Evolutionary conservation across 2,797 vertebrate genomes (phyloP).

Genomic region (Austrolebias charrua): DNA sequence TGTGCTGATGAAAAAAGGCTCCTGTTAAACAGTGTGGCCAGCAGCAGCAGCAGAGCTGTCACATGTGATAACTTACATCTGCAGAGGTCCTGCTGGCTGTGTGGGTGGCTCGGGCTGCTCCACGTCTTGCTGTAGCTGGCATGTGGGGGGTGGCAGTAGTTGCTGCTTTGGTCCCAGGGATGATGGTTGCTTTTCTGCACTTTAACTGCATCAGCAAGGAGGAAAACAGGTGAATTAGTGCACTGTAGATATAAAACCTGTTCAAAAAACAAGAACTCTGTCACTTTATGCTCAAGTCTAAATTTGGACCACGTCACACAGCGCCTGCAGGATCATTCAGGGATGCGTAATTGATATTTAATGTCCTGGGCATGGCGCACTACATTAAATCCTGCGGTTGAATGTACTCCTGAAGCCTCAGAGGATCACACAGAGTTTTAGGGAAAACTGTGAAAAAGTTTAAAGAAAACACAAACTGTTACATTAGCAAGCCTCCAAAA

Average conservation of each 20-base stretch:
- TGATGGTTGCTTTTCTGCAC: slow-evolving; percentile 92
- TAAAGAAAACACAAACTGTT: slow-evolving; percentile 14
- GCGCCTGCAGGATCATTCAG: slow-evolving; percentile 46
- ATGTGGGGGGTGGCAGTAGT: slow-evolving; percentile 87
- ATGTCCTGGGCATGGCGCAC: slow-evolving; percentile 57
- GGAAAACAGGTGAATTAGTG: slow-evolving; percentile 19
- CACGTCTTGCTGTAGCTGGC: slow-evolving; percentile 89
- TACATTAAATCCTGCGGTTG: slow-evolving; percentile 58
- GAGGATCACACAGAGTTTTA: slow-evolving; percentile 32
- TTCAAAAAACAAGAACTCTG: slow-evolving; percentile 37
- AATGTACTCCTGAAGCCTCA: slow-evolving; percentile 51
- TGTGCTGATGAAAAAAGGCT: slow-evolving; percentile 44
- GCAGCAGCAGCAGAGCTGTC: slow-evolving; percentile 66
- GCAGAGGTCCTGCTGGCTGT: slow-evolving; percentile 88
- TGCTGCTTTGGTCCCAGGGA: slow-evolving; percentile 90
- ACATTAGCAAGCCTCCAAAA: slow-evolving; percentile 66
- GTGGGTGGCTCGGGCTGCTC: slow-evolving; percentile 83
- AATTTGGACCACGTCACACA: slow-evolving; percentile 45
- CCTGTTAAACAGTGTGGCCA: slow-evolving; percentile 55
- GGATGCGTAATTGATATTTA: slow-evolving; percentile 69
- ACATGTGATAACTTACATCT: slow-evolving; percentile 84
- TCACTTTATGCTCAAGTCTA: slow-evolving; percentile 46
- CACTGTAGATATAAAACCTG: slow-evolving; percentile 18
- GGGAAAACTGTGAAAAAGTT: slow-evolving; percentile 1
- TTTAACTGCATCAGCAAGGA: slow-evolving; percentile 81